Evolutionary conservation across 1,140 invertebrate genomes (phyloP), one percentile per base, ranked within the genome.

Genomic region (Cardiocondyla obscurior): DNA sequence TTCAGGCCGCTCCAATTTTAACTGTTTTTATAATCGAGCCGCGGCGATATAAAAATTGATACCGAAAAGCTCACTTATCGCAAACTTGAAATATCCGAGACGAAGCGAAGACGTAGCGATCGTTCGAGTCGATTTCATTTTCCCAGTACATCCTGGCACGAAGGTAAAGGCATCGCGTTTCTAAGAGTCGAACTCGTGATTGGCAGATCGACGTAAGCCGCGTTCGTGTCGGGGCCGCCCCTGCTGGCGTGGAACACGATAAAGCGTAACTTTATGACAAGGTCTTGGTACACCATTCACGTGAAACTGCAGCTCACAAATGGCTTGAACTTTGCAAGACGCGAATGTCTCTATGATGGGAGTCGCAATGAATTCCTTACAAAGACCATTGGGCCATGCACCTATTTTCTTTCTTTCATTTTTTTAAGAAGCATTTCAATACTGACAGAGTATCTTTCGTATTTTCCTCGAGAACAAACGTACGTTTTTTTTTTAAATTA

Each of bases 241-340:
- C 39, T 79, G 85, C 44, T 89, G 85, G 84, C 86, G 89, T 77
- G 86, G 88, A 91, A 90, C 85, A 82, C 89, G 90, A 91, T 91
- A 91, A 91, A 91, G 90, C 88, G 85, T 81, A 91, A 90, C 86
- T 91, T 90, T 90, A 88, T 90, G 90, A 91, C 90, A 91, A 81
- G 90, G 67, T 88, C 86, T 85, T 51, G 65, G 81, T 81, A 65
- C 84, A 51, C 84, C 86, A 72, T 65, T 88, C 81, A 73, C 64
- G 70, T 84, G 82, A 86, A 88, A 87, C 74, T 83, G 83, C 79
- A 86, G 84, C 57, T 85, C 77, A 65, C 76, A 82, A 88, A 87
- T 88, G 69, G 83, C 57, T 86, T 82, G 51, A 87, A 87, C 85
- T 87, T 87, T 72, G 60, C 69, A 79, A 83, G 85, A 86, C 85